Conservation (phyloP, 37 sponge, comb jelly and placozoan genomes). For the Beroe forskalii region DNA sequence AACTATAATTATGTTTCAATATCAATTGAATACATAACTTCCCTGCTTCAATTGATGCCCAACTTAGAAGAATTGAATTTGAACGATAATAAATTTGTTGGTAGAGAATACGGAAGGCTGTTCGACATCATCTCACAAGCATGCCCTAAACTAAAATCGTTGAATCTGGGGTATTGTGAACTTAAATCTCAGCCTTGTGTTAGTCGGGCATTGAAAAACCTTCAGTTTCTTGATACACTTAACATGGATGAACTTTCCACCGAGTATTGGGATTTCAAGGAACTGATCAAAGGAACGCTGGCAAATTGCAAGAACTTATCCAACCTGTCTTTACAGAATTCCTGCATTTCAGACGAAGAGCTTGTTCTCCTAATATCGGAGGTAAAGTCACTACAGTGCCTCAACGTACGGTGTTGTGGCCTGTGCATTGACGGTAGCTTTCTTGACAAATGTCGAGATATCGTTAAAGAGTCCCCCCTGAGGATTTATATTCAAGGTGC, state of each 20-base stretch:
- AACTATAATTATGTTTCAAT: neutral
- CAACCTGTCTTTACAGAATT: neutral
- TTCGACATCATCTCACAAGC: neutral
- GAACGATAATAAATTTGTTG: neutral
- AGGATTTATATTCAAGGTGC: neutral
- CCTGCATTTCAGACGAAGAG: neutral
- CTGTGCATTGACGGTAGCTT: neutral
- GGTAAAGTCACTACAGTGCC: neutral
- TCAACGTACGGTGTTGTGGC: neutral
- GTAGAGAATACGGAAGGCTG: neutral
- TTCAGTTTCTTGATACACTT: neutral
- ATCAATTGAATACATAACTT: neutral
- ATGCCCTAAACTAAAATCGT: neutral
- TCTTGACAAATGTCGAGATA: neutral
- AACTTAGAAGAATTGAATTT: neutral
- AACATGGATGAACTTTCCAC: neutral
- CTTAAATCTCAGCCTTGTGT: neutral
- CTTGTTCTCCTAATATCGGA: neutral
- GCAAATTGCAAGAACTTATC: neutral
- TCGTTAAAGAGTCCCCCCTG: neutral
- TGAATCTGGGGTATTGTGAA: neutral
- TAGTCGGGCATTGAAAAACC: no score
- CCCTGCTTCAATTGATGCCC: neutral
- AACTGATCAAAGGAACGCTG: neutral
- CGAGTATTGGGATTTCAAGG: neutral